phyloP scores from a whole-genome alignment of 2,113 vertebrate species.

The Pachycephala philippinensis region DNA sequence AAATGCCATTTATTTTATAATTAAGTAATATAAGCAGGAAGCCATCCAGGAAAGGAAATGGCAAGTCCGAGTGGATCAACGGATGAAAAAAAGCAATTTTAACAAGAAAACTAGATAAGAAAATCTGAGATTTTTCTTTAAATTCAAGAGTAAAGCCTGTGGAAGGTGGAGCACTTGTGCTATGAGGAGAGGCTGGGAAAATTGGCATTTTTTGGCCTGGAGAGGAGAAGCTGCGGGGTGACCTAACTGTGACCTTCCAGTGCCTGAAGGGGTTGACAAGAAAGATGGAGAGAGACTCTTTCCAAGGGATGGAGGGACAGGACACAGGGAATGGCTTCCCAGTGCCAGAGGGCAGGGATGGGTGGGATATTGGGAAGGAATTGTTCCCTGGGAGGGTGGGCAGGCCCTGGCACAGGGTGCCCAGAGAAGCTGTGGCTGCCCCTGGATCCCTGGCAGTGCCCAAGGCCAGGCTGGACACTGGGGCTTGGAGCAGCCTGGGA shows the following conservation, averaged over 20 bases:
- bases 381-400: background rate
- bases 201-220: background rate
- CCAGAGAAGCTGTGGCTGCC: background rate
- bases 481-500: background rate
- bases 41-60: background rate
- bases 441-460: background rate
- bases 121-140: background rate
- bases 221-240: background rate
- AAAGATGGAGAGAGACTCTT: background rate
- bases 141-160: background rate
- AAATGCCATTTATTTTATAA: background rate
- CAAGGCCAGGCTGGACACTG: background rate
- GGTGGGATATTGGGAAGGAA: background rate
- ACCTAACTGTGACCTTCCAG: background rate
- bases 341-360: rapidly evolving
- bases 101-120: background rate
- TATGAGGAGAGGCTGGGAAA: background rate
- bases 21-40: background rate
- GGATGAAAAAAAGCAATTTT: background rate
- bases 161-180: background rate
- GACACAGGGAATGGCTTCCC: background rate
- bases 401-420: background rate
- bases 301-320: rapidly evolving
- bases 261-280: rapidly evolving
- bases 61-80: background rate